Evolutionary conservation across 1,140 invertebrate genomes (phyloP).

Genomic region (Plectrocnemia conspersa): DNA sequence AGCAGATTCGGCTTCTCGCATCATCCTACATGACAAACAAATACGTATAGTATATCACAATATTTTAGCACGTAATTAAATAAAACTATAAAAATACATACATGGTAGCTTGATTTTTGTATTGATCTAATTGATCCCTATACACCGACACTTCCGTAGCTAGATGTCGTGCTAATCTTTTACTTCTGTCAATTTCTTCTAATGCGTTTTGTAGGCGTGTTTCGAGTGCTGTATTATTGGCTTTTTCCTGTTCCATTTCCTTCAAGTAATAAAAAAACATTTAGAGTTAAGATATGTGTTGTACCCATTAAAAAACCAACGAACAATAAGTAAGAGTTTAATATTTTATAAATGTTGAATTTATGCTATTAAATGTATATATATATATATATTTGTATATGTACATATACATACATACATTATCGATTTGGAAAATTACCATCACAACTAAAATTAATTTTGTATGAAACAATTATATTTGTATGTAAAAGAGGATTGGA

Average conservation of each 20-base stretch:
- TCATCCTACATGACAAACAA: slow-evolving; percentile 43
- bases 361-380: neutral
- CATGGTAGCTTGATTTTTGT: slow-evolving; percentile 27
- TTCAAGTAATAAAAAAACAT: slow-evolving; percentile 11
- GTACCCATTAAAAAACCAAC: neutral
- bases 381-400: too few relatives aligned
- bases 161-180: slow-evolving; percentile 29
- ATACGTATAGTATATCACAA: too few relatives aligned
- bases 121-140: slow-evolving; percentile 30
- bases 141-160: slow-evolving; percentile 27
- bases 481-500: too few relatives aligned
- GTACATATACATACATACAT: too few relatives aligned
- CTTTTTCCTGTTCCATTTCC: slow-evolving; percentile 30
- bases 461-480: too few relatives aligned
- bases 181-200: slow-evolving; percentile 30
- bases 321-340: neutral
- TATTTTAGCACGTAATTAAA: slow-evolving; percentile 4
- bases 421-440: too few relatives aligned
- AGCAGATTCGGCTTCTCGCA: slow-evolving; percentile 49
- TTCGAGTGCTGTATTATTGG: slow-evolving; percentile 14
- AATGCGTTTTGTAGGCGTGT: slow-evolving; percentile 19
- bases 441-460: too few relatives aligned
- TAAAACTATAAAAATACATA: slow-evolving; percentile 15
- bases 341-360: neutral
- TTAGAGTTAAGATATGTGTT: neutral